phyloP scores from a whole-genome alignment of 2,888 invertebrate genomes.

The Coelopa pilipes region DNA sequence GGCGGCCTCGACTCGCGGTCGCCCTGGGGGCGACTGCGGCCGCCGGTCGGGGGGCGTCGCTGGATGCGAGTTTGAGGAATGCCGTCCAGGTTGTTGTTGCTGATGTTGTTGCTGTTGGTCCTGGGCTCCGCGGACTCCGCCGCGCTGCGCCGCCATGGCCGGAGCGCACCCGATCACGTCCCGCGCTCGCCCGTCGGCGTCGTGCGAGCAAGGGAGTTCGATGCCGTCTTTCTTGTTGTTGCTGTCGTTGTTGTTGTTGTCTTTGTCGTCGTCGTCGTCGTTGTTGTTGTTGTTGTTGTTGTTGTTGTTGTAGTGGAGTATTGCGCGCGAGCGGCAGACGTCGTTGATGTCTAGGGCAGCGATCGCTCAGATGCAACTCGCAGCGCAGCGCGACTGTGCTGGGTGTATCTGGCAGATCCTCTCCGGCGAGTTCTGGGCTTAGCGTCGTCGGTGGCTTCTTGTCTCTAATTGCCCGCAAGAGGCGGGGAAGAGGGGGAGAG shows the following conservation, averaged over 20 bases:
- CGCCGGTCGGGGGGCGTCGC: too few relatives aligned
- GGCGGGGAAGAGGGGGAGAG: too few relatives aligned
- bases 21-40: too few relatives aligned
- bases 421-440: too few relatives aligned
- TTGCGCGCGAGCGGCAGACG: neutral
- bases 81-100: too few relatives aligned
- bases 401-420: too few relatives aligned
- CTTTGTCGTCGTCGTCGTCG: neutral
- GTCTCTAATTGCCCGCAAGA: too few relatives aligned
- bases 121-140: neutral
- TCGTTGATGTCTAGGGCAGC: neutral
- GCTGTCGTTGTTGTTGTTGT: slow-evolving; percentile 4
- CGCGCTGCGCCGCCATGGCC: neutral
- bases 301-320: neutral
- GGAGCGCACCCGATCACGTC: neutral
- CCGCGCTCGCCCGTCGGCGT: too few relatives aligned
- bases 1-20: neutral
- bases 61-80: too few relatives aligned
- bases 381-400: neutral
- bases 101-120: too few relatives aligned
- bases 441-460: too few relatives aligned
- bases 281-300: neutral
- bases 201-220: too few relatives aligned
- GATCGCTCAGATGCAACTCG: neutral
- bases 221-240: slow-evolving; percentile 12